Base-by-base conservation (phyloP, 2,797 vertebrate genomes). In the Pangasius krempfi region DNA sequence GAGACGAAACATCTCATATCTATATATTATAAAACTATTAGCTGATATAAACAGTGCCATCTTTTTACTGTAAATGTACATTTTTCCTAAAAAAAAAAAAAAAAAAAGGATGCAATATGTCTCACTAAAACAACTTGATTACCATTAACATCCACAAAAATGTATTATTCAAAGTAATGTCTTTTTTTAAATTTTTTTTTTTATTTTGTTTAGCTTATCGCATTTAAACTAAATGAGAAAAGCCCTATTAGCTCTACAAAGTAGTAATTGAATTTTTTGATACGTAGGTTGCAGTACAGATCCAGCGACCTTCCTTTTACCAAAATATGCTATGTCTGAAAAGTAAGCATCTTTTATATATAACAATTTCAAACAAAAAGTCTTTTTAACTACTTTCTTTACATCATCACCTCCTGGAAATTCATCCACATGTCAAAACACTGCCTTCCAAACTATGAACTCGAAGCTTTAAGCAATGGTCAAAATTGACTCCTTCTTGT, bases 271-370 rank as follows among this genome's bases (percentile, higher is more conserved):
- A 13, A 30, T 75, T 8, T 75, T 52, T 30, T 30, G 22, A 8
- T 44, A 16, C 4, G 9, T 16, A 62, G 33, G 58, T 16, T 62
- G 92, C 90, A 91, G 93, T 37, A 89, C 94, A 94, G 93, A 93
- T 93, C 40, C 93, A 94, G 93, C 94, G 91, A 95, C 93, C 94
- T 95, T 94, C 94, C 85, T 92, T 94, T 94, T 95, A 95, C 95
- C 95, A 95, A 96, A 95, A 95, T 94, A 92, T 94, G 58, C 58
- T 94, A 85, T 58, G 76, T 85, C 85, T 87, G 64, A 79, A 37
- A 87, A 86, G 4, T 27, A 75, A 76, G 12, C 81, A 84, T 94
- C 90, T 90, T 92, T 95, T 92, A 92, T 91, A 90, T 91, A 68
- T 90, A 92, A 87, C 90, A 87, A 92, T 92, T 89, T 89, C 90